phyloP scores from a whole-genome alignment of 92 coral and sea anemone genomes.

The Epizoanthus rinbou region DNA sequence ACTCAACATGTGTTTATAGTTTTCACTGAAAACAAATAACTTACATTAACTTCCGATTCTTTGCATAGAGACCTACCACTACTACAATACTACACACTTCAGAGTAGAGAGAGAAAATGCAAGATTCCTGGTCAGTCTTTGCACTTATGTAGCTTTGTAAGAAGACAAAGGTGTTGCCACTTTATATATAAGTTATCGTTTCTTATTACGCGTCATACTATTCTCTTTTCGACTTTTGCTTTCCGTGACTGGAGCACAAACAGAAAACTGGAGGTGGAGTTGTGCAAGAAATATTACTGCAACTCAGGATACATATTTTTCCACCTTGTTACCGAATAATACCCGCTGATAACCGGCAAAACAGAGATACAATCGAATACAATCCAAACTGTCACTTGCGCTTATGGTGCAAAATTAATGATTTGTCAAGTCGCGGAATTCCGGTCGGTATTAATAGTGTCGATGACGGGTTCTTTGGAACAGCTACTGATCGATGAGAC shows the following conservation, averaged over 20 bases:
- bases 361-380: slow-evolving; percentile 5
- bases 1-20: too few relatives aligned
- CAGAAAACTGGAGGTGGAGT: not conserved
- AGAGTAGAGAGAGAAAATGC: too few relatives aligned
- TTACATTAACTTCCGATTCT: too few relatives aligned
- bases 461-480: slow-evolving; percentile 37
- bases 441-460: slow-evolving; percentile 31
- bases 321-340: slow-evolving; percentile 35
- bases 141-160: too few relatives aligned
- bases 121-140: too few relatives aligned
- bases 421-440: slow-evolving; percentile 31
- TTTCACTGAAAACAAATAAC: too few relatives aligned
- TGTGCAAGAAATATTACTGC: not conserved
- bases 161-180: too few relatives aligned
- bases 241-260: not conserved
- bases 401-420: slow-evolving; percentile 30
- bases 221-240: too few relatives aligned
- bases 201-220: too few relatives aligned
- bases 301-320: slow-evolving; percentile 4
- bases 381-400: slow-evolving; percentile 33
- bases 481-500: slow-evolving; percentile 40
- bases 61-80: too few relatives aligned
- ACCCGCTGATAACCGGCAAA: slow-evolving; percentile 25
- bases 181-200: too few relatives aligned
- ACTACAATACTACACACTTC: too few relatives aligned